Conservation (phyloP, 2,888 invertebrate genomes). For the Cephus pygmeus region DNA sequence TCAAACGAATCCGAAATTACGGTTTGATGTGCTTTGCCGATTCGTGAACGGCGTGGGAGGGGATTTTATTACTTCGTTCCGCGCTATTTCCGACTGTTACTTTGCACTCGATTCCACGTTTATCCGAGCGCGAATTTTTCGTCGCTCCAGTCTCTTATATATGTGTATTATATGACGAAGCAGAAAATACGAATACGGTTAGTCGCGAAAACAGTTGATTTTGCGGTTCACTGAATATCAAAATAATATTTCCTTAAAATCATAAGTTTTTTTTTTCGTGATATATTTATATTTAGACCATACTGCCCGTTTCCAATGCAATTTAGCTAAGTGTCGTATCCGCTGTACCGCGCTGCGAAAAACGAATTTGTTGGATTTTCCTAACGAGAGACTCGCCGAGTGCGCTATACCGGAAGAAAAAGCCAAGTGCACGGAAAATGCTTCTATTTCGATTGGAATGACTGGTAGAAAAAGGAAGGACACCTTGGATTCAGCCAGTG, state of each 20-base stretch:
- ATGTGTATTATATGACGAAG: background rate
- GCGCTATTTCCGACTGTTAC: background rate
- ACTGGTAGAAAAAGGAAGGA: background rate
- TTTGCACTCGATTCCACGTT: background rate
- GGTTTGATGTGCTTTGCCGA: background rate
- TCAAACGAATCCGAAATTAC: background rate
- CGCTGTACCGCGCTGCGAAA: background rate
- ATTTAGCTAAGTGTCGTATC: conserved; percentile 27
- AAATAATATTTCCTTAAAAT: conserved; percentile 40
- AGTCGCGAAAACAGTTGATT: background rate
- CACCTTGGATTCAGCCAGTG: background rate
- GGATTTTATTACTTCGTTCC: background rate
- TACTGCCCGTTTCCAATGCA: conserved; percentile 47
- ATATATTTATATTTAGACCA: conserved; percentile 7
- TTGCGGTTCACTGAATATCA: background rate
- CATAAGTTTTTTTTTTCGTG: conserved; percentile 28
- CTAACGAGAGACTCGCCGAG: background rate
- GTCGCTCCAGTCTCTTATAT: background rate
- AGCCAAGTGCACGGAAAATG: background rate
- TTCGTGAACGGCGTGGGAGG: background rate
- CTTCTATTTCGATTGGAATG: background rate
- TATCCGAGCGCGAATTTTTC: background rate
- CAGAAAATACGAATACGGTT: background rate
- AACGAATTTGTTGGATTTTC: background rate
- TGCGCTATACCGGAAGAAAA: background rate